phyloP scores from a whole-genome alignment of 2,888 invertebrate species.

The Eucera pruinosa region DNA sequence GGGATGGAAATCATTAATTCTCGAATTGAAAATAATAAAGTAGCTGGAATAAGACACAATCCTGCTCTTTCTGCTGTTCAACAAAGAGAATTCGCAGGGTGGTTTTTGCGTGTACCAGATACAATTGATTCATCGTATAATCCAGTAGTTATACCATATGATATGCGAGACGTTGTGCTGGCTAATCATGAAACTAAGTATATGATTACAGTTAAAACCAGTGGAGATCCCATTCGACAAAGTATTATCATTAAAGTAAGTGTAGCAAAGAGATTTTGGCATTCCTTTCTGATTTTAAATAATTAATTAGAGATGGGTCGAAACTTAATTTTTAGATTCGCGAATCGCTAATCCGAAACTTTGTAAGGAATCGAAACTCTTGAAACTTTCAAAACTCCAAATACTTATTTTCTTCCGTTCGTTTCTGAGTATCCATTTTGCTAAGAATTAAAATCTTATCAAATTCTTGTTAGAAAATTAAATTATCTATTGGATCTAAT shows the following conservation, averaged over 20 bases:
- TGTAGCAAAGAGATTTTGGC: no score
- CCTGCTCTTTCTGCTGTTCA: conserved; percentile 93
- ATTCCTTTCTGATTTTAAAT: no score
- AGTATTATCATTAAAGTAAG: conserved; percentile 76
- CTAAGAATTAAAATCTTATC: no score
- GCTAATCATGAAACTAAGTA: conserved; percentile 92
- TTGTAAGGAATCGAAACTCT: no score
- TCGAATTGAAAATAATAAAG: conserved; percentile 91
- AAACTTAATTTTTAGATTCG: no score
- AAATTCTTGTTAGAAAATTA: no score
- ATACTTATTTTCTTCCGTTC: no score
- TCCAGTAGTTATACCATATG: conserved; percentile 90
- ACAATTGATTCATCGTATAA: conserved; percentile 90
- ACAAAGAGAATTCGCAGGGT: conserved; percentile 96
- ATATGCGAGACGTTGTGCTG: conserved; percentile 87
- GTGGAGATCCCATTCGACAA: conserved; percentile 85
- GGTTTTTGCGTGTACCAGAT: conserved; percentile 91
- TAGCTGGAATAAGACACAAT: conserved; percentile 96
- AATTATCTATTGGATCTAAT: no score
- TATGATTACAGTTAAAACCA: conserved; percentile 89
- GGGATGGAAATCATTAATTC: conserved; percentile 92
- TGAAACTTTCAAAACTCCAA: no score
- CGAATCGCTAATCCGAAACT: no score
- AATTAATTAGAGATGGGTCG: no score
- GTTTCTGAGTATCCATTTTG: no score